Conservation (phyloP, 2,113 vertebrate genomes). For the Nothocercus julius region DNA sequence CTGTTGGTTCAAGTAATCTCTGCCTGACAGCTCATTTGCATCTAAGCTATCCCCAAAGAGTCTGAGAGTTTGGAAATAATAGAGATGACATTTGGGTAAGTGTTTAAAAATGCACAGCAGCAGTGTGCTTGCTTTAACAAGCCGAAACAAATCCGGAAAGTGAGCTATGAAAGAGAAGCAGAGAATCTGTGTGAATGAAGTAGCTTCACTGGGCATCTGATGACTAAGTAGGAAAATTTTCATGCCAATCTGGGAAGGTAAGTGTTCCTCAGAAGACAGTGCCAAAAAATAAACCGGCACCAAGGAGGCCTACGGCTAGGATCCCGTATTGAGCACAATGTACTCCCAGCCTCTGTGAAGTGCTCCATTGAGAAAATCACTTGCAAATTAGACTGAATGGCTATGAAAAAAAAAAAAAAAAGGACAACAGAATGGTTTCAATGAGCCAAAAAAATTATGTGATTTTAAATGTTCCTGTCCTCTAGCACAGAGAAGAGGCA, state of each 20-base stretch:
- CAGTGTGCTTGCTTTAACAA: conserved; percentile 57
- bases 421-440: conserved; percentile 70
- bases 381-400: conserved; percentile 79
- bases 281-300: conserved; percentile 54
- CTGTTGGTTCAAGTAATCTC: conserved; percentile 67
- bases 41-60: conserved; percentile 47
- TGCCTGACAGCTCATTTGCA: conserved; percentile 66
- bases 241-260: conserved; percentile 68
- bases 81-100: conserved; percentile 51
- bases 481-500: conserved; percentile 16
- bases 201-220: conserved; percentile 35
- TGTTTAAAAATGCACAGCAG: conserved; percentile 63
- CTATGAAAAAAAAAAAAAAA: conserved; percentile 51
- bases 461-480: conserved; percentile 73
- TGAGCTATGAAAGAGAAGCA: neutral
- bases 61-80: conserved; percentile 54
- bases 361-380: conserved; percentile 76
- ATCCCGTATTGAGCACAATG: conserved; percentile 49
- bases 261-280: conserved; percentile 50
- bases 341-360: conserved; percentile 61
- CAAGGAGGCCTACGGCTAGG: conserved; percentile 36
- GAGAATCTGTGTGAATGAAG: conserved; percentile 47
- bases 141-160: conserved; percentile 45
- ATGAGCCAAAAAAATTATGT: conserved; percentile 77
- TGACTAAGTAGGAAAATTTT: conserved; percentile 45